These are phyloP conservation scores for Drosophila cardini DNA, from an alignment of 1,140 invertebrate species.

Conservation along the genomic window DNA sequence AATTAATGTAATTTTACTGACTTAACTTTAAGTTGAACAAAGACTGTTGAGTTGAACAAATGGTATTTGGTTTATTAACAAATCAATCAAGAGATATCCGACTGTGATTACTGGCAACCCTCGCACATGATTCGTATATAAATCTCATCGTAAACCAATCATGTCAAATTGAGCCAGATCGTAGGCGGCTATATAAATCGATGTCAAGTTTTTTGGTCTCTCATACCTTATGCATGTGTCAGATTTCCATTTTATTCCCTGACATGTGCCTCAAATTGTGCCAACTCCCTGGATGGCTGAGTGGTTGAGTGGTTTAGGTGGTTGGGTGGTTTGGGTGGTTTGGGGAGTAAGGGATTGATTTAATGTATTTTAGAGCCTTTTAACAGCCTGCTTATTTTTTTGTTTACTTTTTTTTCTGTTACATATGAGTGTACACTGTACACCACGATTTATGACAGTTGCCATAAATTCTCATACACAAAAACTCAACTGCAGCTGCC, in stretches of 20 bases:
- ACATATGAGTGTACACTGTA: conserved; percentile 22
- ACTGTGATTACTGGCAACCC: conserved; percentile 1
- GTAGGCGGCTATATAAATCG: conserved; percentile 43
- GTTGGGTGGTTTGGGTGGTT: not conserved
- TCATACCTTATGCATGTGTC: conserved; percentile 8
- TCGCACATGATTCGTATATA: conserved; percentile 32
- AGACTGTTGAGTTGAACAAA: not conserved
- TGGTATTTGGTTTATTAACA: conserved; percentile 4
- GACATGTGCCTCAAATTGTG: conserved; percentile 3
- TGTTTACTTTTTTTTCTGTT: conserved; percentile 33
- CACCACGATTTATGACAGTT: conserved; percentile 60
- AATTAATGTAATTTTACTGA: not conserved
- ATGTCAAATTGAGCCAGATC: conserved; percentile 72
- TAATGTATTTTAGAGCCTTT: conserved; percentile 65
- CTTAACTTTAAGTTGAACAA: not conserved
- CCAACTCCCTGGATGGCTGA: conserved; percentile 13
- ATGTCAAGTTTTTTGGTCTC: conserved; percentile 20
- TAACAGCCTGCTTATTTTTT: conserved; percentile 38
- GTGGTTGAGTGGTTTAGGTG: not conserved
- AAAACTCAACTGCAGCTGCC: conserved; percentile 37
- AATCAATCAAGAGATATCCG: conserved; percentile 20
- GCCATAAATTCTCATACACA: conserved; percentile 72
- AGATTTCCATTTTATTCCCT: conserved; percentile 6
- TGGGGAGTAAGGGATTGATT: conserved; percentile 4
- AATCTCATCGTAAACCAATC: conserved; percentile 71